These are phyloP conservation scores for Gadus macrocephalus DNA, from an alignment of 2,113 vertebrate genomes.

Conservation along the genomic window DNA sequence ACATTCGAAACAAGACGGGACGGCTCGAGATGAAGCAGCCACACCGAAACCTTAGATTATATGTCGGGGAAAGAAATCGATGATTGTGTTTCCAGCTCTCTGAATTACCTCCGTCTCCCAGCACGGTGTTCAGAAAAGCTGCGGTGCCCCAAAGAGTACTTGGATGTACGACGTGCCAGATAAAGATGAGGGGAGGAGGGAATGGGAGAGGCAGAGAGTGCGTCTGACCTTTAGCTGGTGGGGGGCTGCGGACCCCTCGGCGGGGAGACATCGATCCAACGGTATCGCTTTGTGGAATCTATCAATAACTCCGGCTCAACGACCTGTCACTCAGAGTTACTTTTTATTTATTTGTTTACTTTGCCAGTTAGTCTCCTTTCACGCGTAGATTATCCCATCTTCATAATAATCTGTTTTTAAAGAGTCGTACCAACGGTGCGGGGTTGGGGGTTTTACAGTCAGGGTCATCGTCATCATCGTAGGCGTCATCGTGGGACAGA, in stretches of 20 bases:
- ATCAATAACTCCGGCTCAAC: conserved; percentile 4
- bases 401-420: too few species aligned
- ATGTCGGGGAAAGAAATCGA: not conserved
- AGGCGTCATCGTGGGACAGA: too few species aligned
- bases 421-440: too few species aligned
- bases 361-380: too few species aligned
- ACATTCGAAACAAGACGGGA: not conserved
- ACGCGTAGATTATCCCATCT: too few species aligned
- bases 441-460: too few species aligned
- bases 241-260: not conserved
- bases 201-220: not conserved
- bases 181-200: not conserved
- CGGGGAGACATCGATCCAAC: not conserved
- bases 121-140: too few species aligned
- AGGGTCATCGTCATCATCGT: too few species aligned
- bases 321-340: not conserved
- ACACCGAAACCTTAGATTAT: not conserved
- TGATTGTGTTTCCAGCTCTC: too few species aligned
- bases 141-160: not conserved
- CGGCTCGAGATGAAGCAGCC: not conserved
- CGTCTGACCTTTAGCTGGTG: not conserved
- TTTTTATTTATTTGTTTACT: not conserved
- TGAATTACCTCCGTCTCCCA: too few species aligned
- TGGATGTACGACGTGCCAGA: not conserved
- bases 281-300: not conserved